Evolutionary conservation across 1,140 invertebrate species (phyloP).

Genomic region (Eciton burchellii): DNA sequence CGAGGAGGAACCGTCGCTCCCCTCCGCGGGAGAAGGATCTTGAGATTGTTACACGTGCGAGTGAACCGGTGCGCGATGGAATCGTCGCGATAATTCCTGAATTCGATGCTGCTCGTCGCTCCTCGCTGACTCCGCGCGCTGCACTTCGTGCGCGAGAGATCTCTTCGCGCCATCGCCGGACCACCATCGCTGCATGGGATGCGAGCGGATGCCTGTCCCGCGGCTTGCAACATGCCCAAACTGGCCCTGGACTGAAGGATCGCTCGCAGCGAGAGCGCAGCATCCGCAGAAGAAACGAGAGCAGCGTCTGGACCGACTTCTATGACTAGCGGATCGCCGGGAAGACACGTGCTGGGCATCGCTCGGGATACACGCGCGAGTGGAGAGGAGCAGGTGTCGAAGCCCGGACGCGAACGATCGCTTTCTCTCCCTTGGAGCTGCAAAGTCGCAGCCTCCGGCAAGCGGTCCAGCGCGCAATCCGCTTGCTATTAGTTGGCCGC

Average conservation of each 20-base stretch:
- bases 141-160: not conserved
- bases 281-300: not conserved
- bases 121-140: no score
- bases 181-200: not conserved
- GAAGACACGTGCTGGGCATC: constrained; percentile 30
- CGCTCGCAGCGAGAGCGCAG: not conserved
- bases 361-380: not conserved
- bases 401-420: not conserved
- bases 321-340: not conserved
- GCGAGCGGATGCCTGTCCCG: not conserved
- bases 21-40: not conserved
- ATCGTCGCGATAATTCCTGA: not conserved
- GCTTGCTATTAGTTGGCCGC: not conserved
- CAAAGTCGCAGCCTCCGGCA: constrained; percentile 2
- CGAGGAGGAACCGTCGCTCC: not conserved
- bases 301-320: not conserved
- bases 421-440: constrained; percentile 14
- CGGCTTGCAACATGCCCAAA: not conserved
- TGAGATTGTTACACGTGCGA: not conserved
- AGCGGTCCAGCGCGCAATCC: constrained; percentile 33
- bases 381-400: constrained; percentile 24
- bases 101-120: not conserved
- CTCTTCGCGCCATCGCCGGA: not conserved
- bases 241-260: constrained; percentile 14
- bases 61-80: not conserved